These are phyloP conservation scores for Channallabes apus DNA, from an alignment of 2,797 vertebrate genomes.

Conservation along the genomic window DNA sequence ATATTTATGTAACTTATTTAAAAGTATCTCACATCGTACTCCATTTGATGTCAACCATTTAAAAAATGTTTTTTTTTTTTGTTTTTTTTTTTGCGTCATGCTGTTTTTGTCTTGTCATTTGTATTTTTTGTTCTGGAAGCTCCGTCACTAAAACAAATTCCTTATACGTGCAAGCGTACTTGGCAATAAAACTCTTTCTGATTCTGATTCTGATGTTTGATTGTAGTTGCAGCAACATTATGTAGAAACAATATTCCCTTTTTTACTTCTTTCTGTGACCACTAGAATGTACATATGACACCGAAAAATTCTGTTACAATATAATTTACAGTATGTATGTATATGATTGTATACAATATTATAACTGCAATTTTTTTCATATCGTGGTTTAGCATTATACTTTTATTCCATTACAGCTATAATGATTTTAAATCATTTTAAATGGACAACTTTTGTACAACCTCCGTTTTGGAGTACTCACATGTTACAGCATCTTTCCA, in stretches of 20 bases:
- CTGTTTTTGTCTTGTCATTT: no score
- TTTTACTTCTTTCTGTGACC: neutral
- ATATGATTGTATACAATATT: neutral
- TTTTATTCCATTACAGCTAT: neutral
- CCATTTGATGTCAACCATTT: no score
- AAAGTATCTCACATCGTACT: no score
- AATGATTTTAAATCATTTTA: neutral
- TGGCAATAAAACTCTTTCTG: no score
- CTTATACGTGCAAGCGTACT: no score
- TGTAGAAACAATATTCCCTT: neutral
- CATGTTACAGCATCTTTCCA: slow-evolving; percentile 94
- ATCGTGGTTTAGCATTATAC: no score
- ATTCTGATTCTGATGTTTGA: no score
- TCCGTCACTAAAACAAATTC: no score
- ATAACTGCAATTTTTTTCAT: neutral
- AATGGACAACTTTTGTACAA: neutral
- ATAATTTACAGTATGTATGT: neutral
- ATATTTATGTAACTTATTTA: no score
- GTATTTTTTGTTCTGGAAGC: no score
- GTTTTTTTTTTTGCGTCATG: no score
- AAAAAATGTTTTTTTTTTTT: no score
- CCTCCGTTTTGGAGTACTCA: slow-evolving; percentile 64
- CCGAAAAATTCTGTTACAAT: neutral
- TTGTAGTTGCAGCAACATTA: neutral
- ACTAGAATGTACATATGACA: neutral